Conservation (phyloP, 2,113 vertebrate genomes). For the Cepphus grylle region DNA sequence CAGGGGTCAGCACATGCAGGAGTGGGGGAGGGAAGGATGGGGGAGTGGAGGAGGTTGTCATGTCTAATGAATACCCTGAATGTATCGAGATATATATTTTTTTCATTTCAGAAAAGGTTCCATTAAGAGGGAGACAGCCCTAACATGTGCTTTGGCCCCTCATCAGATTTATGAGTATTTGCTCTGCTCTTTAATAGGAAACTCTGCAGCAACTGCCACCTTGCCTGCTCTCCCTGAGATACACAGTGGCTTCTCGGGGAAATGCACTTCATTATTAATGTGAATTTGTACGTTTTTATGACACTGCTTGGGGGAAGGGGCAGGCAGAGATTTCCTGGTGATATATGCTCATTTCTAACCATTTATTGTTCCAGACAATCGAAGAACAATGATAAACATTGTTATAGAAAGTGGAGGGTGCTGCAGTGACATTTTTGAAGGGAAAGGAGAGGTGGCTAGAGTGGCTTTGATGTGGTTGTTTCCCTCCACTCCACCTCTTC, state of each 20-base stretch:
- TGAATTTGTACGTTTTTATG: slow-evolving; percentile 67
- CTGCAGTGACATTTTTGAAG: slow-evolving; percentile 28
- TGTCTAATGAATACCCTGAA: slow-evolving; percentile 64
- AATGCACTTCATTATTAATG: slow-evolving; percentile 69
- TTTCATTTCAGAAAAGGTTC: slow-evolving; percentile 66
- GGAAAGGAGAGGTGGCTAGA: background rate
- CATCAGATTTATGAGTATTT: slow-evolving; percentile 61
- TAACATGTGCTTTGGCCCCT: slow-evolving; percentile 60
- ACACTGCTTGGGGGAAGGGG: slow-evolving; percentile 63
- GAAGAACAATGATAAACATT: slow-evolving; percentile 67
- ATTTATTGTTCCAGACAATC: slow-evolving; percentile 66
- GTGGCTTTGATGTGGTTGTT: background rate
- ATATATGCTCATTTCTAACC: slow-evolving; percentile 64
- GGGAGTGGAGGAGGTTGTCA: slow-evolving; percentile 57
- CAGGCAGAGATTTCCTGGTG: slow-evolving; percentile 61
- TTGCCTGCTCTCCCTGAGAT: slow-evolving; percentile 61
- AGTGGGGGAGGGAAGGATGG: background rate
- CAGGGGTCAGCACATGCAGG: slow-evolving; percentile 23
- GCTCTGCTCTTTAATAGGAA: slow-evolving; percentile 60
- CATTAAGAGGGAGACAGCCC: slow-evolving; percentile 66
- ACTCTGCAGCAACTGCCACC: slow-evolving; percentile 60
- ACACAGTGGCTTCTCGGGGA: slow-evolving; percentile 60
- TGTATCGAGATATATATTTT: slow-evolving; percentile 63
- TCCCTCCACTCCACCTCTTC: background rate
- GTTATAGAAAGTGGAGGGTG: slow-evolving; percentile 28